Percentiles rank a stretch among this genome's conserved stretches.
Conservation (phyloP, 2,113 vertebrate genomes). For the Atlantisia rogersi region DNA sequence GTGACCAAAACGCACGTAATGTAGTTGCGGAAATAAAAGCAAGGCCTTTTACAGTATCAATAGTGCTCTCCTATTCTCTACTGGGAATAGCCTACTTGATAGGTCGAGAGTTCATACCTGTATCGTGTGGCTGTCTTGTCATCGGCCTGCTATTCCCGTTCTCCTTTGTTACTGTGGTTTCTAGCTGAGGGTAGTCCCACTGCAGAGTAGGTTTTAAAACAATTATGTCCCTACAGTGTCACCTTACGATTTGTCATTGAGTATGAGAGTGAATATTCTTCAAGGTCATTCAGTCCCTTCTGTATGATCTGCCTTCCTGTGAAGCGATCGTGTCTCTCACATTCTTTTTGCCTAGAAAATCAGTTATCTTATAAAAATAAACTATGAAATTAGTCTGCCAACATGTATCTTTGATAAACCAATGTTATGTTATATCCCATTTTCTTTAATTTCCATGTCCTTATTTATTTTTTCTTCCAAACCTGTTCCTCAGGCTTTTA, state of each 20-base stretch:
- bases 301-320: background rate
- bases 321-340: background rate
- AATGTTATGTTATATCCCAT: background rate
- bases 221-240: background rate
- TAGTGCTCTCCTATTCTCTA: background rate
- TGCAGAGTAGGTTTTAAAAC: background rate
- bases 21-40: constrained; percentile 29
- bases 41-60: background rate
- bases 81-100: background rate
- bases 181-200: background rate
- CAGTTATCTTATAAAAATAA: background rate
- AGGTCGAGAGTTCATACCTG: background rate
- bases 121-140: background rate
- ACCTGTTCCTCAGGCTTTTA: background rate
- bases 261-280: background rate
- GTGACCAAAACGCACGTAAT: background rate
- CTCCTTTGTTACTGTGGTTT: constrained; percentile 6
- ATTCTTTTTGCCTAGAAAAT: constrained; percentile 28
- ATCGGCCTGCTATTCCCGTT: background rate
- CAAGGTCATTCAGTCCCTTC: background rate
- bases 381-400: background rate
- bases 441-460: background rate
- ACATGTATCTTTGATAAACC: background rate
- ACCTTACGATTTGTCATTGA: constrained; percentile 20
- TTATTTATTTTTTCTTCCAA: constrained; percentile 19